Conservation (phyloP, 2,888 invertebrate species). For the Blastobasis lacticolella region DNA sequence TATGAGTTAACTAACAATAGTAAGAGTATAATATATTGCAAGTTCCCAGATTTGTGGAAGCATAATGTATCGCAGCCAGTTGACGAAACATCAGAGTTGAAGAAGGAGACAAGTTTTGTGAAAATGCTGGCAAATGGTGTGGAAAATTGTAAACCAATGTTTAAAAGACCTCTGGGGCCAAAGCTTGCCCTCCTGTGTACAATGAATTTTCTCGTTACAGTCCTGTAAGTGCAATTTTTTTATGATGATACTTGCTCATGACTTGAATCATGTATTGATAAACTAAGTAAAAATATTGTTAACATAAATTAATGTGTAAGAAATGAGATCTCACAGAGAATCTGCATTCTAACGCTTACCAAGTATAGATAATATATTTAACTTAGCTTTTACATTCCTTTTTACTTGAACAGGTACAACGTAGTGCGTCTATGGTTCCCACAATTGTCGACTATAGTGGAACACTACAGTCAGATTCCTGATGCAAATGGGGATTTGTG, state of each 20-base stretch:
- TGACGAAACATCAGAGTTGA: slow-evolving; percentile 10
- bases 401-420: slow-evolving; percentile 26
- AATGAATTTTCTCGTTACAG: slow-evolving; percentile 26
- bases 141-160: slow-evolving; percentile 30
- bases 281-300: neutral
- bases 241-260: neutral
- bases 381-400: too few relatives aligned
- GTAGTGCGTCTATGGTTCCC: slow-evolving; percentile 40
- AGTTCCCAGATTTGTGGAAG: slow-evolving; percentile 35
- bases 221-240: slow-evolving; percentile 27
- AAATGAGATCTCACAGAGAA: too few relatives aligned
- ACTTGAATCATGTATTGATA: neutral
- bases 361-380: too few relatives aligned
- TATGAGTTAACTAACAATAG: slow-evolving; percentile 12
- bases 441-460: slow-evolving; percentile 42
- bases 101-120: slow-evolving; percentile 7
- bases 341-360: too few relatives aligned
- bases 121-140: slow-evolving; percentile 25
- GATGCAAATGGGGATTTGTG: slow-evolving; percentile 27
- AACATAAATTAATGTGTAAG: neutral
- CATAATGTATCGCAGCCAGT: slow-evolving; percentile 15
- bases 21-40: slow-evolving; percentile 5
- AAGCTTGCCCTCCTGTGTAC: slow-evolving; percentile 24
- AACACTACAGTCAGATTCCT: slow-evolving; percentile 23
- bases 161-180: slow-evolving; percentile 27